A percentile compares a stretch with the other conserved stretches of the same genome.
These are phyloP conservation scores for Pachymerium ferrugineum DNA, from an alignment of 2,888 invertebrate genomes.

Conservation along the genomic window DNA sequence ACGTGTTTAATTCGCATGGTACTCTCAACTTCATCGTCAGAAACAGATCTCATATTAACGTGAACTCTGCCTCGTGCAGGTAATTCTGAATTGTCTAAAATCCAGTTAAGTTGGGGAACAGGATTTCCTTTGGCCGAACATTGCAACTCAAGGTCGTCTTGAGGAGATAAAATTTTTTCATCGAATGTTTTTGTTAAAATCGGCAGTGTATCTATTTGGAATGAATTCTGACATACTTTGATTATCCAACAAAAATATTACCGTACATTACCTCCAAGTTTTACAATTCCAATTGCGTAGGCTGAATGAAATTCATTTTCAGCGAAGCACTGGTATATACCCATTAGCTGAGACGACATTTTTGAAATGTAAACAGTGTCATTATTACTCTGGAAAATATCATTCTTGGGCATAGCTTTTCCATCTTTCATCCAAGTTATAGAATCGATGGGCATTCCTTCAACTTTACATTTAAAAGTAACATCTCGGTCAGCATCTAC, in stretches of 20 bases:
- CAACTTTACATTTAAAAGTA: not conserved
- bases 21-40: not conserved
- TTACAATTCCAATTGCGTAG: not conserved
- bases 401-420: not conserved
- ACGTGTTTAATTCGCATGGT: not conserved
- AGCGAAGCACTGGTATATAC: slow-evolving; percentile 9
- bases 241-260: not conserved
- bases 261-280: not conserved
- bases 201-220: not conserved
- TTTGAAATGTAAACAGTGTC: not conserved
- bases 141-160: not conserved
- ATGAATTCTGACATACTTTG: not conserved
- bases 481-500: not conserved
- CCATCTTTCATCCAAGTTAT: slow-evolving; percentile 29
- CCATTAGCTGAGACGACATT: not conserved
- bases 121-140: slow-evolving; percentile 11
- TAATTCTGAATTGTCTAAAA: not conserved
- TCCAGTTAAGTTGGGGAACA: not conserved
- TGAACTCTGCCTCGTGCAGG: not conserved
- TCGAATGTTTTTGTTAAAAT: not conserved
- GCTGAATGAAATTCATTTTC: not conserved
- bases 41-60: not conserved
- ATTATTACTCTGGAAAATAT: not conserved
- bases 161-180: not conserved
- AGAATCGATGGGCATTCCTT: not conserved